Evolutionary conservation across 2,113 vertebrate genomes (phyloP).

Genomic region (Caranx melampygus): DNA sequence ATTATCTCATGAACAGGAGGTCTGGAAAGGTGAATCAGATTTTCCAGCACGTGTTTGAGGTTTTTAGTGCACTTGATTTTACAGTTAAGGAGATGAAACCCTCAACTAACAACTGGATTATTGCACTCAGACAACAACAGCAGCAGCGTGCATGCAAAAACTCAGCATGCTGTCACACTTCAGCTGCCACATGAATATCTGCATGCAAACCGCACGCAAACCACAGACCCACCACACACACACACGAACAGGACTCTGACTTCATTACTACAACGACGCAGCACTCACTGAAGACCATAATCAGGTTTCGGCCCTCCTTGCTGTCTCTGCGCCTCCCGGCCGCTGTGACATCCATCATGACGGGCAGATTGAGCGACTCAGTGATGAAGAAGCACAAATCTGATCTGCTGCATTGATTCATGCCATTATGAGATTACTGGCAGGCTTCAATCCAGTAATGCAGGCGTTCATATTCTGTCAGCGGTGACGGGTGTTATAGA

Average conservation of each 20-base stretch:
- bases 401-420: slow-evolving; percentile 62
- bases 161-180: neutral
- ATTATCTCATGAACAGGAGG: neutral
- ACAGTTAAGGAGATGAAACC: neutral
- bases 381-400: slow-evolving; percentile 62
- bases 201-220: neutral
- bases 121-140: slow-evolving; percentile 2
- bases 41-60: neutral
- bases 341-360: slow-evolving; percentile 48
- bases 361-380: slow-evolving; percentile 20
- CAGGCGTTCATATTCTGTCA: slow-evolving; percentile 47
- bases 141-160: neutral
- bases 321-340: slow-evolving; percentile 15
- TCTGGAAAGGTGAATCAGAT: neutral
- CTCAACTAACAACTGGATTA: neutral
- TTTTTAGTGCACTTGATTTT: neutral
- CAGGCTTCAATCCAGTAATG: slow-evolving; percentile 64
- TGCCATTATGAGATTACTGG: slow-evolving; percentile 64
- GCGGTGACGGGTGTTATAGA: slow-evolving; percentile 35
- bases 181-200: neutral
- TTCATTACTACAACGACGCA: neutral
- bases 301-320: slow-evolving; percentile 17
- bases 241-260: neutral
- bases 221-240: neutral
- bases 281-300: slow-evolving; percentile 34